Evolutionary conservation across 2,888 invertebrate genomes (phyloP).

Genomic region (Tinea pellionella): DNA sequence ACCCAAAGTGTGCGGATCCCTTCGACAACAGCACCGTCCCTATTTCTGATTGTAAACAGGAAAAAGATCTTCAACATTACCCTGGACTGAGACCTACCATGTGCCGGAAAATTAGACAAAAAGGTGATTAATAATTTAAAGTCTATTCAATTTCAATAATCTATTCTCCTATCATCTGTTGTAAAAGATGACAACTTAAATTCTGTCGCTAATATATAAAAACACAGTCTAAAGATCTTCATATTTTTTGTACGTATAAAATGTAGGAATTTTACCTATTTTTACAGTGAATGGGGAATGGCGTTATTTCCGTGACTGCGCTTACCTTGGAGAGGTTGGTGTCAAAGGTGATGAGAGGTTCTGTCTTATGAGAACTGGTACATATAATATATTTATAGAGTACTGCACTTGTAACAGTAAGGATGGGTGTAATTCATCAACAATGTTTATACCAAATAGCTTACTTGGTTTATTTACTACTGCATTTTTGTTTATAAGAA

Average conservation of each 20-base stretch:
- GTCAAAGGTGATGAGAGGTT: slow-evolving; percentile 90
- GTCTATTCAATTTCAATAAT: not conserved
- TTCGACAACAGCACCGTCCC: slow-evolving; percentile 91
- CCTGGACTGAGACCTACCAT: slow-evolving; percentile 80
- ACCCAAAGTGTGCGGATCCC: slow-evolving; percentile 92
- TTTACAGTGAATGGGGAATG: slow-evolving; percentile 83
- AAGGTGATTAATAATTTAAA: slow-evolving; percentile 68
- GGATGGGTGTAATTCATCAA: slow-evolving; percentile 87
- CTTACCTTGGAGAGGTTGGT: slow-evolving; percentile 90
- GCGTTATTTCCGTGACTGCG: slow-evolving; percentile 90
- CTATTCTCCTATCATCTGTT: no score
- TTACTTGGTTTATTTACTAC: not conserved
- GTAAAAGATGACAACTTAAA: no score
- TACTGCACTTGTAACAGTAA: slow-evolving; percentile 94
- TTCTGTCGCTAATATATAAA: no score
- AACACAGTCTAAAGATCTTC: no score
- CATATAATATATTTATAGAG: slow-evolving; percentile 93
- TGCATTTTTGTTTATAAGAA: not conserved
- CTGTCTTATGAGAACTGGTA: slow-evolving; percentile 90
- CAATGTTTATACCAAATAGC: slow-evolving; percentile 35
- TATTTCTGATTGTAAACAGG: slow-evolving; percentile 82
- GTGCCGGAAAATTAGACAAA: slow-evolving; percentile 93
- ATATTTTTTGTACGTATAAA: no score
- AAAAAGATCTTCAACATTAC: slow-evolving; percentile 71
- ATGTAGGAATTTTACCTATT: no score